Base-by-base conservation (phyloP, 30 jellyfish, hydroid and myxozoan genomes). In the Morbakka virulenta region DNA sequence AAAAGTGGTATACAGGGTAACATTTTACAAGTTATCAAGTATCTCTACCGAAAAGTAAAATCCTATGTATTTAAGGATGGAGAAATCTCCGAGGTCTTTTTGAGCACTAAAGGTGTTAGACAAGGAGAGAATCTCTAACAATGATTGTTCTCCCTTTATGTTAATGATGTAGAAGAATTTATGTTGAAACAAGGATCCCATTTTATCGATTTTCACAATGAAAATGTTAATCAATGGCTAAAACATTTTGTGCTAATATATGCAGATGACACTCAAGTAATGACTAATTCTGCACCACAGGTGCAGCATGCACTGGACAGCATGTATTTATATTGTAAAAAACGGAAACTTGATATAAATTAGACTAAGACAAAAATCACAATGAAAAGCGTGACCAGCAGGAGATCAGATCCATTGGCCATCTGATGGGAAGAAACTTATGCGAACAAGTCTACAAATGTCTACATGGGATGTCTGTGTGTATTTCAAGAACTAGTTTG, bases 41-140 rank as follows among this genome's bases (percentile, higher is more conserved):
- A 52, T 17, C 21, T 52, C 31, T 52, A 52, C 25, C 21, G 25
- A 3, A 6, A 17, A 6, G 47, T 34, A 1, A 68, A 68, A 11
- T 68, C 80, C 0, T 0, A 22, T 9, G 68, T 68, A 34, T 34
- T n/a, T 14, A 30, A 30, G 26, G 23, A 35, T 35, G 32, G 32
- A 13, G 27, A 30, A 4, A 2, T 30, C 17, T 34, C 67, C 24
- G 80, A 31, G 1, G 28, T 32, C 1, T 33, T 68, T 34, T 24
- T 24, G 13, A 34, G 80, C 31, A 68, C 14, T 27, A 30, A 4
- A 14, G 72, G 80, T 0, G 80, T 68, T 32, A 6, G 80, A 33
- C 80, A 68, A 34, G 80, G 80, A 2, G 80, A 68, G 69, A 67
- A 67, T 33, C 69, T 67, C 6, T 67, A 28, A 28, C 80, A 63